Percentiles rank a stretch among this genome's conserved stretches.
Evolutionary conservation across 2,888 invertebrate genomes (phyloP).

Genomic region (Loripinus fragilis): DNA sequence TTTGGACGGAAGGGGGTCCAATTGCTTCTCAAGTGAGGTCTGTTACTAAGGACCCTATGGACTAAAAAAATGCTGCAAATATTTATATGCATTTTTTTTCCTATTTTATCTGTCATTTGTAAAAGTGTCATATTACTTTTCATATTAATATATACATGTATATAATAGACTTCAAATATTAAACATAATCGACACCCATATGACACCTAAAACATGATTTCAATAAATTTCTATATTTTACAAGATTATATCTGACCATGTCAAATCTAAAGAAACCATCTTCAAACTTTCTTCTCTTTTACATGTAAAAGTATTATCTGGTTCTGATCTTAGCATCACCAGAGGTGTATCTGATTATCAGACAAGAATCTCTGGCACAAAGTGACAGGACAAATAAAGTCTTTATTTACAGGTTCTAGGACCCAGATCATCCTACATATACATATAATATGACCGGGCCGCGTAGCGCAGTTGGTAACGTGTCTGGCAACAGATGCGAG

Average conservation of each 20-base stretch:
- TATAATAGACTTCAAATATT: not conserved
- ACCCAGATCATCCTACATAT: too few relatives aligned
- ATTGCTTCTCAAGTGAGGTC: too few relatives aligned
- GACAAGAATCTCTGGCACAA: slow-evolving; percentile 3
- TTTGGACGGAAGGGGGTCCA: too few relatives aligned
- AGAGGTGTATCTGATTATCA: not conserved
- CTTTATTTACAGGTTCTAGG: too few relatives aligned
- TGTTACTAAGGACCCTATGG: too few relatives aligned
- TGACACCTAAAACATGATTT: slow-evolving; percentile 7
- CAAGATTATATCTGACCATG: not conserved
- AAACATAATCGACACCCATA: not conserved
- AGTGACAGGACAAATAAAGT: not conserved
- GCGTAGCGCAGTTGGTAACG: too few relatives aligned
- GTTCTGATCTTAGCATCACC: not conserved
- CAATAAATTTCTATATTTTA: slow-evolving; percentile 1
- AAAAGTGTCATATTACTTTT: slow-evolving; percentile 3
- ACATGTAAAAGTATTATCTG: not conserved
- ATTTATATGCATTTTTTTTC: too few relatives aligned
- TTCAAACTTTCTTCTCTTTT: too few relatives aligned
- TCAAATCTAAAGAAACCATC: not conserved
- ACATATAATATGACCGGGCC: too few relatives aligned
- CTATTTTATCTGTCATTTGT: not conserved
- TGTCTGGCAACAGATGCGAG: too few relatives aligned
- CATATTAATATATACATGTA: not conserved
- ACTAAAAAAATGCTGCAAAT: too few relatives aligned